A percentile compares a stretch with the other conserved stretches of the same genome.
Evolutionary conservation across 2,888 invertebrate genomes (phyloP).

Genomic region (Rhagonycha lutea): DNA sequence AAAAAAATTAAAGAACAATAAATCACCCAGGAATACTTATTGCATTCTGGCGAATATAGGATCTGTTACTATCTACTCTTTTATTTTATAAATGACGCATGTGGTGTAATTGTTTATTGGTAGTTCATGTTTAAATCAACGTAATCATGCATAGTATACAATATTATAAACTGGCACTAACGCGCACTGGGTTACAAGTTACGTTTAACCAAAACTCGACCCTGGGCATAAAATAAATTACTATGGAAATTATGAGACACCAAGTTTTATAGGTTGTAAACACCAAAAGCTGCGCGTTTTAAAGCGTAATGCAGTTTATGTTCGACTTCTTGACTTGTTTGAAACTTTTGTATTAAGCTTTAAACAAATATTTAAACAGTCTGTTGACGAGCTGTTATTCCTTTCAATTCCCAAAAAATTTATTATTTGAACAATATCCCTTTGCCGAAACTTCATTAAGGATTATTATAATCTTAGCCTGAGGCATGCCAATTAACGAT

Average conservation of each 20-base stretch:
- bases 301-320: slow-evolving; percentile 23
- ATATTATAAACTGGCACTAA: slow-evolving; percentile 27
- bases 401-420: too few species aligned
- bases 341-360: background rate
- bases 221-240: slow-evolving; percentile 36
- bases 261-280: slow-evolving; percentile 48
- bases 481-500: too few species aligned
- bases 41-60: slow-evolving; percentile 40
- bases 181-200: slow-evolving; percentile 17
- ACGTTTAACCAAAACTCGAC: slow-evolving; percentile 17
- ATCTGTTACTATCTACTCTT: slow-evolving; percentile 40
- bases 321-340: background rate
- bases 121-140: slow-evolving; percentile 34
- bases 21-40: slow-evolving; percentile 38
- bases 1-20: slow-evolving; percentile 29
- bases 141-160: slow-evolving; percentile 34
- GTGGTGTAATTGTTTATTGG: slow-evolving; percentile 39
- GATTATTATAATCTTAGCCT: too few species aligned
- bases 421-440: too few species aligned
- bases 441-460: too few species aligned
- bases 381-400: too few species aligned
- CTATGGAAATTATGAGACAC: slow-evolving; percentile 43
- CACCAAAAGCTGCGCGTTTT: slow-evolving; percentile 35
- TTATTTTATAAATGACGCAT: slow-evolving; percentile 40
- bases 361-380: background rate